These are phyloP conservation scores for Hippopotamyrus pictus DNA, from an alignment of 2,797 vertebrate genomes.

Conservation along the genomic window DNA sequence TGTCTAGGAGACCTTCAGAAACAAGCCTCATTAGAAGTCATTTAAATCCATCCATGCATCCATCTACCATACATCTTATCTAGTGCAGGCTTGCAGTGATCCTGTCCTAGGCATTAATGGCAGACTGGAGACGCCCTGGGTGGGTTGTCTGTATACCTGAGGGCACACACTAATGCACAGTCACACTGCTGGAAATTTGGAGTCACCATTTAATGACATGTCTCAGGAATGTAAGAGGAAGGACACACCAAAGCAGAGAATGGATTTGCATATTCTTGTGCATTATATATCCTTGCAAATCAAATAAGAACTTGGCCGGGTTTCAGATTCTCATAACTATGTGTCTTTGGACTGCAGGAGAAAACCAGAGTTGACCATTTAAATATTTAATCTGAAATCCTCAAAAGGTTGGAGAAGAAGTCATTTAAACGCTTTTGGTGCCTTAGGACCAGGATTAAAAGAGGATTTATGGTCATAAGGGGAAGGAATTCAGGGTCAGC, in stretches of 20 bases:
- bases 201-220: background rate
- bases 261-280: background rate
- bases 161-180: background rate
- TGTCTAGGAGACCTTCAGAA: slow-evolving; percentile 6
- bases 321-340: background rate
- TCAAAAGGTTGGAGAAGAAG: background rate
- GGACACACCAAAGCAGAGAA: background rate
- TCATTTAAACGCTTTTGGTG: background rate
- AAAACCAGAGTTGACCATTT: background rate
- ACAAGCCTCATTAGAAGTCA: background rate
- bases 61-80: background rate
- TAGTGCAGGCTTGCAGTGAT: background rate
- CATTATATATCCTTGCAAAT: background rate
- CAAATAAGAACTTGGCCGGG: background rate
- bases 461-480: background rate
- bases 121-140: background rate
- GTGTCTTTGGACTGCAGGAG: background rate
- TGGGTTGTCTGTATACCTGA: background rate
- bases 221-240: background rate
- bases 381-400: background rate
- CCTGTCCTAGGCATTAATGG: background rate
- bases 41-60: background rate
- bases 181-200: background rate
- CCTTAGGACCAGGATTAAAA: background rate
- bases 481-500: background rate